Conservation (phyloP, 2,113 vertebrate genomes). For the Burhinus bistriatus region DNA sequence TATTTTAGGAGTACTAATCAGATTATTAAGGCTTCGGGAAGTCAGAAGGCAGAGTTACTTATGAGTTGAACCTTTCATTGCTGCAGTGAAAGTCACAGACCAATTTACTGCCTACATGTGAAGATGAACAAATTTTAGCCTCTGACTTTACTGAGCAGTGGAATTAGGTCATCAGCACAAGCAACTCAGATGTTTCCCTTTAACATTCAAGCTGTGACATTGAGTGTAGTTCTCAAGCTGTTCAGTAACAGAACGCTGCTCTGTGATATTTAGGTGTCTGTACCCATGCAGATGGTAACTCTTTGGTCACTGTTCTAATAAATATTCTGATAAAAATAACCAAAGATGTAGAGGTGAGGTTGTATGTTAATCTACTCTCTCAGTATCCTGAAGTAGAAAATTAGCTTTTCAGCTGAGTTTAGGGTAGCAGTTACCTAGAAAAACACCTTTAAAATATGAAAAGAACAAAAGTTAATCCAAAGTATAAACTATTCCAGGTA, state of each 20-base stretch:
- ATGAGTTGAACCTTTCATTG: background rate
- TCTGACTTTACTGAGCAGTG: background rate
- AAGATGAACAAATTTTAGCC: background rate
- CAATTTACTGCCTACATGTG: fast-evolving
- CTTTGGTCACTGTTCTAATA: background rate
- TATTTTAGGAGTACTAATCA: background rate
- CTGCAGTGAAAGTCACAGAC: background rate
- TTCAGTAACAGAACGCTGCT: background rate
- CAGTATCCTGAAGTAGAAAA: background rate
- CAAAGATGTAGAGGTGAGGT: background rate
- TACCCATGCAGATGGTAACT: background rate
- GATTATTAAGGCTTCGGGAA: background rate
- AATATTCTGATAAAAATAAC: background rate
- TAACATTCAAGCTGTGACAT: background rate
- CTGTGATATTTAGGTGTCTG: background rate
- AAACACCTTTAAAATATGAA: background rate
- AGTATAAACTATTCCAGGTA: background rate
- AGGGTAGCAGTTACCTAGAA: background rate
- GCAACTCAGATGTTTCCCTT: background rate
- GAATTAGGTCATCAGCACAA: background rate
- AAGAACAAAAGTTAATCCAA: background rate
- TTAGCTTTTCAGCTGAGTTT: background rate
- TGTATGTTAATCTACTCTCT: background rate
- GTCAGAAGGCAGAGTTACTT: background rate
- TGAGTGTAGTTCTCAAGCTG: background rate